Evolutionary conservation across 2,113 vertebrate species (phyloP), one percentile per base, ranked within the genome.

Genomic region (Corvus moneduloides): DNA sequence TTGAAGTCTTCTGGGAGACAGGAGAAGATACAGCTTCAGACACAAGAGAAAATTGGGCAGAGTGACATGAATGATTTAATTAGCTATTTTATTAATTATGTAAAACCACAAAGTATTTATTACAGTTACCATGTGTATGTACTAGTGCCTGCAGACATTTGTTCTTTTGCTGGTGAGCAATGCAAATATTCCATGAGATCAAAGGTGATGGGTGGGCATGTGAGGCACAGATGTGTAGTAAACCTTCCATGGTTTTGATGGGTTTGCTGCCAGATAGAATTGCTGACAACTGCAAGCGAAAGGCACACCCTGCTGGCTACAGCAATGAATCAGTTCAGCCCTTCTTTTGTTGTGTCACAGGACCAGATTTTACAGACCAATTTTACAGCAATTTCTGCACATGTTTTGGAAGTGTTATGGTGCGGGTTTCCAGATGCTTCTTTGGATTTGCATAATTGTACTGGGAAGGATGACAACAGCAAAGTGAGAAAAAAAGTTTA

Each of bases 241-340:
- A 82, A 8, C 15, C 4, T 10, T 3, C 7, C 16, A 17, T 48
- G 43, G 13, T 74, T 63, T 59, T 44, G 32, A 9, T 22, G 64
- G 9, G 16, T 94, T 91, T 85, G 67, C 86, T 90, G 86, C 27
- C 59, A 16, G 20, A 37, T 10, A 13, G 46, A 78, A 8, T 19
- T 5, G 17, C 46, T 74, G 16, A 27, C 41, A 86, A 23, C 49
- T 73, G 12, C 1, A 5, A 87, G 72, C 43, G 19, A 55, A 79
- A 90, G 52, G 73, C 80, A 92, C 91, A 89, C 81, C 52, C 92
- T 95, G 49, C 78, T 97, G 94, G 88, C 62, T 79, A 18, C 22
- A 72, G 54, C 54, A 24, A 5, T 27, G 41, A 66, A 79, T 77
- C 15, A 33, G 13, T 74, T 84, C 75, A 66, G 12, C 28, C 15